phyloP scores from a whole-genome alignment of 37 sponge, comb jelly and placozoan species.

The Oscarella lobularis region DNA sequence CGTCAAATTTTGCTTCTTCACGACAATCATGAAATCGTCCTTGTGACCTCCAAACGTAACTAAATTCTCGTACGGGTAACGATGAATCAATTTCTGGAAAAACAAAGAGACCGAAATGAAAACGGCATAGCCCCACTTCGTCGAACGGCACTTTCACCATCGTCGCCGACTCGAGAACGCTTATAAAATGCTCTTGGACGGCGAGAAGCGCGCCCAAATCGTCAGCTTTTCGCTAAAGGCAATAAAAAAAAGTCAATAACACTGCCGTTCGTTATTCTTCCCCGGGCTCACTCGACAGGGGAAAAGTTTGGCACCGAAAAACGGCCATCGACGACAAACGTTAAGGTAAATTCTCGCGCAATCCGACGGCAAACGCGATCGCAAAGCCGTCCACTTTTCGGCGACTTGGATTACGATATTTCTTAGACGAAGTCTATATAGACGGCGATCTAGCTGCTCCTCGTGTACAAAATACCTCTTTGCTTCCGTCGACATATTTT shows the following conservation, averaged over 20 bases:
- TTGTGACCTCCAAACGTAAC: background rate
- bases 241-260: background rate
- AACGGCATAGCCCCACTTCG: too few relatives aligned
- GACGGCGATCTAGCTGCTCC: too few relatives aligned
- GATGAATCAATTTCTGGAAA: background rate
- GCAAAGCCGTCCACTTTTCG: background rate
- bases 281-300: background rate
- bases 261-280: background rate
- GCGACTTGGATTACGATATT: too few relatives aligned
- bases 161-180: background rate
- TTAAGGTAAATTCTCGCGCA: background rate
- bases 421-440: too few relatives aligned
- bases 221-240: background rate
- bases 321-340: background rate
- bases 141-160: background rate
- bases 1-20: background rate
- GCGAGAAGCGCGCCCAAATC: background rate
- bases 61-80: background rate
- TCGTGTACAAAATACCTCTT: too few relatives aligned
- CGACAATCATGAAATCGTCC: constrained; percentile 1
- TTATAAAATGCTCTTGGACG: background rate
- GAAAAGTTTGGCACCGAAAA: background rate
- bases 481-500: too few relatives aligned
- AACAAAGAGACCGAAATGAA: background rate
- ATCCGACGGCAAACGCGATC: background rate